phyloP scores from a whole-genome alignment of 2,113 vertebrate genomes.

The Tympanuchus pallidicinctus region DNA sequence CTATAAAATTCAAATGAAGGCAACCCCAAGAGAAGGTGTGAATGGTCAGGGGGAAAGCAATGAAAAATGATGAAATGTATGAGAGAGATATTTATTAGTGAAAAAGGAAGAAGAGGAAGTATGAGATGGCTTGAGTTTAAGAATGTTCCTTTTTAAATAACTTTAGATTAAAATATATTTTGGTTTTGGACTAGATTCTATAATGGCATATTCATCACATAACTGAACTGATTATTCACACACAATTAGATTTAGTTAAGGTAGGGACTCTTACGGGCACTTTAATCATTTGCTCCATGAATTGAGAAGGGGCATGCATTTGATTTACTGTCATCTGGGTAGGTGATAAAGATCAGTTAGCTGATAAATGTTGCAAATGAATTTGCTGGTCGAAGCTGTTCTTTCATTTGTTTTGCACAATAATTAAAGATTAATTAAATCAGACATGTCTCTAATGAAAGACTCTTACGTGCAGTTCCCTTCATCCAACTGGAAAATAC shows the following conservation, averaged over 20 bases:
- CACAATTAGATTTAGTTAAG: slow-evolving; percentile 60
- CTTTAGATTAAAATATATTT: background rate
- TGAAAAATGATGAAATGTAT: background rate
- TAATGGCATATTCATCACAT: slow-evolving; percentile 1
- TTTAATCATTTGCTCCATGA: slow-evolving; percentile 69
- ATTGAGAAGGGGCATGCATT: slow-evolving; percentile 55
- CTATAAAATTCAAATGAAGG: background rate
- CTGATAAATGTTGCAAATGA: slow-evolving; percentile 65
- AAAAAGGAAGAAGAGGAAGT: background rate
- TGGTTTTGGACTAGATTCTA: background rate
- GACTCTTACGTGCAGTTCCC: slow-evolving; percentile 43
- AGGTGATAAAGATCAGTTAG: slow-evolving; percentile 65
- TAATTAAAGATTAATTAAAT: slow-evolving; percentile 81
- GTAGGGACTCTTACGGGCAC: slow-evolving; percentile 42
- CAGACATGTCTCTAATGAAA: slow-evolving; percentile 67
- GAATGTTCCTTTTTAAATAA: background rate
- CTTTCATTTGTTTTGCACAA: slow-evolving; percentile 67
- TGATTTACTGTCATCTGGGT: slow-evolving; percentile 71
- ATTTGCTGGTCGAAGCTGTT: slow-evolving; percentile 66
- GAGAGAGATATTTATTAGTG: background rate
- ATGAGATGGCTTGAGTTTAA: background rate
- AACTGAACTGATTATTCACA: slow-evolving; percentile 46
- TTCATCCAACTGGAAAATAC: slow-evolving; percentile 44
- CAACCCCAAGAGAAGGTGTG: background rate
- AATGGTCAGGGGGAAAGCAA: background rate